These are phyloP conservation scores for Galerucella pusilla DNA, from an alignment of 2,888 invertebrate genomes.

Conservation along the genomic window DNA sequence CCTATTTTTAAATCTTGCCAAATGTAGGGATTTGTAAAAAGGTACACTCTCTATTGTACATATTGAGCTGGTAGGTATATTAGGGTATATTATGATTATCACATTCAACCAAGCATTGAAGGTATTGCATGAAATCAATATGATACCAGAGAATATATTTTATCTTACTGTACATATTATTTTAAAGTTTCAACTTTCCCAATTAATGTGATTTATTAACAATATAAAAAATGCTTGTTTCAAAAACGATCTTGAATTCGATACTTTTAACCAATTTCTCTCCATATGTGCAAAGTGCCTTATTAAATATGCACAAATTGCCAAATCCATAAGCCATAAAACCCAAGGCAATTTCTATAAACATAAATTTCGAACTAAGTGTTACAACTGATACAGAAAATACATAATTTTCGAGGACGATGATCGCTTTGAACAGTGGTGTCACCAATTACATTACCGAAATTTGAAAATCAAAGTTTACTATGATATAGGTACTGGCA, in stretches of 20 bases:
- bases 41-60: no score
- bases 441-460: neutral
- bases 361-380: constrained; percentile 10
- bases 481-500: no score
- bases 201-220: neutral
- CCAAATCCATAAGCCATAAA: constrained; percentile 2
- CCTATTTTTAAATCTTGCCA: no score
- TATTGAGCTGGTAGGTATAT: no score
- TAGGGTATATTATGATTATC: no score
- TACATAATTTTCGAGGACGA: neutral
- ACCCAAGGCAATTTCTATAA: constrained; percentile 9
- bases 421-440: neutral
- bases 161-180: neutral
- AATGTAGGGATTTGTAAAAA: no score
- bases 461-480: no score
- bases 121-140: no score
- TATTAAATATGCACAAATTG: constrained; percentile 8
- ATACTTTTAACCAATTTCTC: neutral
- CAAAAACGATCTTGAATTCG: neutral
- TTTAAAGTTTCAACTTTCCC: neutral
- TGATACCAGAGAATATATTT: no score
- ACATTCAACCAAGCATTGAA: no score
- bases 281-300: constrained; percentile 1
- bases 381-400: neutral
- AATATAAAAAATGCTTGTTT: neutral